phyloP scores from a whole-genome alignment of 2,888 invertebrate genomes.

The Tyria jacobaeae region DNA sequence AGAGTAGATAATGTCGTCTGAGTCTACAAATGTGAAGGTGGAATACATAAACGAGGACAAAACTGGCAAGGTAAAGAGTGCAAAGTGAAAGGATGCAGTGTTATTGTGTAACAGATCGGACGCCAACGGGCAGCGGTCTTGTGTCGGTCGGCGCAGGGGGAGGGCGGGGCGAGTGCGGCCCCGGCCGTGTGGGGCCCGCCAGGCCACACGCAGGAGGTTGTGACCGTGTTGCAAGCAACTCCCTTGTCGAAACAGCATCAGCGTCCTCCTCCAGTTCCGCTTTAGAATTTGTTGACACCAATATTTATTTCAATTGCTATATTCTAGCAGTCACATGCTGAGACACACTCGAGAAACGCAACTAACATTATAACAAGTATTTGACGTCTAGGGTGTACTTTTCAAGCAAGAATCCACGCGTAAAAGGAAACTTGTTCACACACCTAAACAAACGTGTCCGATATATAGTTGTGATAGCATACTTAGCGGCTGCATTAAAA shows the following conservation, averaged over 20 bases:
- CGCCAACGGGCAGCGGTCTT: constrained; percentile 84
- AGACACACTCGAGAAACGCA: constrained; percentile 15
- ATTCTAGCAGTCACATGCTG: constrained; percentile 10
- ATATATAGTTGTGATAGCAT: constrained; percentile 51
- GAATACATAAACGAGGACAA: constrained; percentile 84
- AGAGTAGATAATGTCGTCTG: constrained; percentile 85
- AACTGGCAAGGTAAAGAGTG: constrained; percentile 79
- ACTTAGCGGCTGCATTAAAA: constrained; percentile 73
- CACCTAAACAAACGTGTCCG: constrained; percentile 48
- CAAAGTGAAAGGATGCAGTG: constrained; percentile 71
- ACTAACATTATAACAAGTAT: constrained; percentile 20
- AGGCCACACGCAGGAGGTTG: constrained; percentile 87
- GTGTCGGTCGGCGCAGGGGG: constrained; percentile 83
- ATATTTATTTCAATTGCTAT: constrained; percentile 37
- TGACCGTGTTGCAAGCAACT: constrained; percentile 86
- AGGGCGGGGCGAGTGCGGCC: constrained; percentile 86
- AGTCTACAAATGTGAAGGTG: constrained; percentile 80
- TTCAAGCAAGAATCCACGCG: constrained; percentile 20
- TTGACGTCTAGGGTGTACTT: constrained; percentile 18
- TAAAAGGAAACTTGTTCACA: constrained; percentile 34
- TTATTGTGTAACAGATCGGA: constrained; percentile 84
- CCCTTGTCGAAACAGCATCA: constrained; percentile 83
- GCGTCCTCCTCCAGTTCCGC: constrained; percentile 64
- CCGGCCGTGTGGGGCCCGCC: constrained; percentile 87
- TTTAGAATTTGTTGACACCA: constrained; percentile 59